Evolutionary conservation across 2,113 vertebrate species (phyloP).

Genomic region (Trematomus loennbergii): DNA sequence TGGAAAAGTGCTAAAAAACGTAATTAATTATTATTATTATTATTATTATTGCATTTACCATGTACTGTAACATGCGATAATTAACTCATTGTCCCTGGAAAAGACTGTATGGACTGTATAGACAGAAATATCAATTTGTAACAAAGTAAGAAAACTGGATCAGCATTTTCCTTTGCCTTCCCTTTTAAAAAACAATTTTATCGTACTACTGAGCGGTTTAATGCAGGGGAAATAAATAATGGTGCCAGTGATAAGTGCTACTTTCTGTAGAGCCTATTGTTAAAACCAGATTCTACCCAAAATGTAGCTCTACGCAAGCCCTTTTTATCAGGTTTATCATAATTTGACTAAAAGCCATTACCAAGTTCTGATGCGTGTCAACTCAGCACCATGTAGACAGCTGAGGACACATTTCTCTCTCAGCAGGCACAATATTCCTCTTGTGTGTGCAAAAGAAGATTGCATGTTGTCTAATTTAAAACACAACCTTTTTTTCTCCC

Average conservation of each 20-base stretch:
- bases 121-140: not conserved
- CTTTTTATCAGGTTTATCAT: not conserved
- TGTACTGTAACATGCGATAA: not conserved
- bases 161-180: not conserved
- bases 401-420: conserved; percentile 15
- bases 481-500: conserved; percentile 31
- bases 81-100: no score
- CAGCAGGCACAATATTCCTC: conserved; percentile 13
- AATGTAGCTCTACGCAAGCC: not conserved
- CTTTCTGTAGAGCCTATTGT: conserved; percentile 6
- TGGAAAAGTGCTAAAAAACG: no score
- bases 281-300: not conserved
- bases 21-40: no score
- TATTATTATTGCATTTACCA: no score
- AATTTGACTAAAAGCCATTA: conserved; percentile 1
- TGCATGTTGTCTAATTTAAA: conserved; percentile 41
- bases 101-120: not conserved
- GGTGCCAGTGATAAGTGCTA: not conserved
- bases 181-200: not conserved
- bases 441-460: conserved; percentile 2
- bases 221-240: conserved; percentile 15
- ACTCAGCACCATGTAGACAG: not conserved
- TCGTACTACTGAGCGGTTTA: conserved; percentile 4
- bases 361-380: not conserved
- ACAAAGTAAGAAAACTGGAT: conserved; percentile 18